Percentiles rank a stretch among this genome's conserved stretches.
These are phyloP conservation scores for Nomada lathburiana DNA, from an alignment of 2,888 invertebrate species.

Conservation along the genomic window DNA sequence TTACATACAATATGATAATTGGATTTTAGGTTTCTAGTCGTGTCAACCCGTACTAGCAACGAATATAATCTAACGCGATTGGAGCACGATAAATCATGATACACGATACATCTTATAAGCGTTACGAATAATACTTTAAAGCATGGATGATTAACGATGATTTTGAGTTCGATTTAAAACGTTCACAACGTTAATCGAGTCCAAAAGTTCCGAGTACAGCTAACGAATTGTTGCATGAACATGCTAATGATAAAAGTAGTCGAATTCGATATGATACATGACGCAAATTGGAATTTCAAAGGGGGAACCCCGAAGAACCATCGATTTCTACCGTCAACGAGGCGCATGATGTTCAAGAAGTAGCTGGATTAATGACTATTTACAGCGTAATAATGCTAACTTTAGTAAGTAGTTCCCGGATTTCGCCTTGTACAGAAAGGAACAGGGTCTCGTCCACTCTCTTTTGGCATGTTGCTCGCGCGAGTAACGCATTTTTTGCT, in stretches of 20 bases:
- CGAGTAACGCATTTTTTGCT: background rate
- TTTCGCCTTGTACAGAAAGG: constrained; percentile 12
- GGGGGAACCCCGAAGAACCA: background rate
- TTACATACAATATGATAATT: constrained; percentile 13
- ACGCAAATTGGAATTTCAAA: constrained; percentile 21
- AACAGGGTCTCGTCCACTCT: background rate
- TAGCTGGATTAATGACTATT: constrained; percentile 68
- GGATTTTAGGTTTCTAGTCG: constrained; percentile 28
- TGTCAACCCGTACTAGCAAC: constrained; percentile 38
- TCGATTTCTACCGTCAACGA: constrained; percentile 21
- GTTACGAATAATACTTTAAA: constrained; percentile 61
- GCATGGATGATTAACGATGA: constrained; percentile 45
- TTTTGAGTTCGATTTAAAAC: constrained; percentile 34
- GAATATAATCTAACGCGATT: constrained; percentile 53
- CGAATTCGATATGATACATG: constrained; percentile 20
- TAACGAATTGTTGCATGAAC: constrained; percentile 4
- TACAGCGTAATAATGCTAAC: constrained; percentile 73
- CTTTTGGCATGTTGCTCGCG: background rate
- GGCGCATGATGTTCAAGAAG: constrained; percentile 17
- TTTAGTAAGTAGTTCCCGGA: constrained; percentile 26
- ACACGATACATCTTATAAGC: constrained; percentile 48
- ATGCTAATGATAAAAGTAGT: background rate
- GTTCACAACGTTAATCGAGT: constrained; percentile 4
- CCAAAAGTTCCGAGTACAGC: constrained; percentile 13
- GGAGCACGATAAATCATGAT: constrained; percentile 35